Percentiles rank a stretch among this genome's conserved stretches.
These are phyloP conservation scores for Vulpes vulpes DNA, from an alignment of 2,113 vertebrate species.

Conservation along the genomic window DNA sequence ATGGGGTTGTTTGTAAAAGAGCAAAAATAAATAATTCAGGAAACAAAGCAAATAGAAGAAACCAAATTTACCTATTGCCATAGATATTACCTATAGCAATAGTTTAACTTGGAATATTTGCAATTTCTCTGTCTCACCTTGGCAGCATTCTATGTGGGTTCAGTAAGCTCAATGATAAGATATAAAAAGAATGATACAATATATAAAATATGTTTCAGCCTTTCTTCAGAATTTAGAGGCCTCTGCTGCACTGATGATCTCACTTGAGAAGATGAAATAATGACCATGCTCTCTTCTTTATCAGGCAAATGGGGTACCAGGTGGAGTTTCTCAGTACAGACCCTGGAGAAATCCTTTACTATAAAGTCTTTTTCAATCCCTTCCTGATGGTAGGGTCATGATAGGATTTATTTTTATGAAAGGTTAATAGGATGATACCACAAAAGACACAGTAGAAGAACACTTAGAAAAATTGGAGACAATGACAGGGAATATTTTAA, in stretches of 20 bases:
- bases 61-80: conserved; percentile 16
- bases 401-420: background rate
- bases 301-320: background rate
- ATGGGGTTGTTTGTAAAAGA: conserved; percentile 61
- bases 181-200: background rate
- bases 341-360: background rate
- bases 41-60: conserved; percentile 58
- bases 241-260: background rate
- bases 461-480: background rate
- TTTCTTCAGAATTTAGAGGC: conserved; percentile 32
- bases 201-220: background rate
- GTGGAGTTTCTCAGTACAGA: background rate
- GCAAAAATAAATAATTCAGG: conserved; percentile 71
- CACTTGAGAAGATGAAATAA: conserved; percentile 15
- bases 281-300: background rate
- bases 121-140: background rate
- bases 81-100: conserved; percentile 23
- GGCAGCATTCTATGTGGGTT: background rate
- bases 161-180: conserved; percentile 34
- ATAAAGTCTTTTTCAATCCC: background rate
- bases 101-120: conserved; percentile 35
- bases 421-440: background rate
- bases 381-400: background rate
- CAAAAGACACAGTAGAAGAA: background rate
- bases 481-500: background rate